Conservation (phyloP, 1,140 invertebrate species). For the Araneus ventricosus region DNA sequence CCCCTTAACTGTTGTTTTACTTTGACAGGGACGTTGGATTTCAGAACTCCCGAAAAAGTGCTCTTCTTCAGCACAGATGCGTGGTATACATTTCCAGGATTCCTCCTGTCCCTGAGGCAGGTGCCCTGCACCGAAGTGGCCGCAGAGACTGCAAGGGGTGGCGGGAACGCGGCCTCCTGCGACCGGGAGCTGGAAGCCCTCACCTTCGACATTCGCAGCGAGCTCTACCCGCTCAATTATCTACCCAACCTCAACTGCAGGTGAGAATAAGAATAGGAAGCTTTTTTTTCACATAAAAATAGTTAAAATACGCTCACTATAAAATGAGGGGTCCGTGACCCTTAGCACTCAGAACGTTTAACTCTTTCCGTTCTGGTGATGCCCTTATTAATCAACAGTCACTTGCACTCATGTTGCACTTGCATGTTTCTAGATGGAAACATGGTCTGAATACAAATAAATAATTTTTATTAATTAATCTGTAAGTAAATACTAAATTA, state of each 20-base stretch:
- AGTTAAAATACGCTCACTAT: no score
- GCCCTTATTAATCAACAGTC: no score
- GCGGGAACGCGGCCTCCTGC: conserved; percentile 24
- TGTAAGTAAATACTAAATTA: no score
- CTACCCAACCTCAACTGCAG: conserved; percentile 76
- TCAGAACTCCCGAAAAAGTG: conserved; percentile 70
- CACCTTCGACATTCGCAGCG: conserved; percentile 61
- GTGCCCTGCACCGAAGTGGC: conserved; percentile 44
- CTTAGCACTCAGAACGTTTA: no score
- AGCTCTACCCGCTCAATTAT: conserved; percentile 77
- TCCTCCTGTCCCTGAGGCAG: conserved; percentile 45
- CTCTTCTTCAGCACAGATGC: conserved; percentile 73
- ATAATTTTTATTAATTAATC: no score
- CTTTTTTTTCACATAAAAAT: no score
- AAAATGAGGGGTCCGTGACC: no score
- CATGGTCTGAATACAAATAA: no score
- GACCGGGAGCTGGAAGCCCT: conserved; percentile 56
- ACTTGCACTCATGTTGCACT: no score
- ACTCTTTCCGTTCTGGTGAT: no score
- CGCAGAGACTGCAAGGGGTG: neutral
- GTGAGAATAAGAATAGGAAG: conserved; percentile 74
- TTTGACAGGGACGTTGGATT: conserved; percentile 46
- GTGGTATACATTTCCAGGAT: conserved; percentile 62
- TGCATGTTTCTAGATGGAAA: no score
- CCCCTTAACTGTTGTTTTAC: neutral